Percentiles rank a stretch among this genome's conserved stretches.
These are phyloP conservation scores for Eupleurogrammus muticus DNA, from an alignment of 2,797 vertebrate genomes.

Conservation along the genomic window DNA sequence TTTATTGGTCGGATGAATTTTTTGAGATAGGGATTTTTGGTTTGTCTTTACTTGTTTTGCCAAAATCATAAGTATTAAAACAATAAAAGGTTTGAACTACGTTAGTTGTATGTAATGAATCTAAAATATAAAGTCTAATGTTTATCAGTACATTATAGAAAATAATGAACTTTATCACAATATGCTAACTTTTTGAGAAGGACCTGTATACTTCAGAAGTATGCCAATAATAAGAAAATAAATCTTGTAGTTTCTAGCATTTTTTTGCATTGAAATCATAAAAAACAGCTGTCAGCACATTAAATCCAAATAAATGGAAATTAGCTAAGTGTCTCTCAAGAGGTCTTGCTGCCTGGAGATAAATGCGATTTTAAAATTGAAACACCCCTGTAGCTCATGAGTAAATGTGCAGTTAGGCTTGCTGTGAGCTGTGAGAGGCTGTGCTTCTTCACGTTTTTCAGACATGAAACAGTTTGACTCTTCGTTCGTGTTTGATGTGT, in stretches of 20 bases:
- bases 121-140: too few relatives aligned
- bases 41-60: too few relatives aligned
- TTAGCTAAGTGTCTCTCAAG: neutral
- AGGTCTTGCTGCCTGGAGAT: neutral
- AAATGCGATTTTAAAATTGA: constrained; percentile 1
- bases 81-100: too few relatives aligned
- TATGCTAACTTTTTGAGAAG: too few relatives aligned
- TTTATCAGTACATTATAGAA: too few relatives aligned
- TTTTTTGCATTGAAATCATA: neutral
- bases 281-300: neutral
- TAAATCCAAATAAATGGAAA: constrained; percentile 3
- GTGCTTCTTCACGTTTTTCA: neutral
- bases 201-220: neutral
- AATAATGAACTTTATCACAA: too few relatives aligned
- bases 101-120: too few relatives aligned
- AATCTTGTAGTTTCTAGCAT: neutral
- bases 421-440: neutral
- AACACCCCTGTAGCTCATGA: neutral
- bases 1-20: too few relatives aligned
- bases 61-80: too few relatives aligned
- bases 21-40: too few relatives aligned
- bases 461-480: neutral
- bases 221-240: neutral
- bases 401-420: neutral
- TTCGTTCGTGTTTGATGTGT: neutral